These are phyloP conservation scores for Chauna torquata DNA, from an alignment of 2,113 vertebrate genomes.

Conservation along the genomic window DNA sequence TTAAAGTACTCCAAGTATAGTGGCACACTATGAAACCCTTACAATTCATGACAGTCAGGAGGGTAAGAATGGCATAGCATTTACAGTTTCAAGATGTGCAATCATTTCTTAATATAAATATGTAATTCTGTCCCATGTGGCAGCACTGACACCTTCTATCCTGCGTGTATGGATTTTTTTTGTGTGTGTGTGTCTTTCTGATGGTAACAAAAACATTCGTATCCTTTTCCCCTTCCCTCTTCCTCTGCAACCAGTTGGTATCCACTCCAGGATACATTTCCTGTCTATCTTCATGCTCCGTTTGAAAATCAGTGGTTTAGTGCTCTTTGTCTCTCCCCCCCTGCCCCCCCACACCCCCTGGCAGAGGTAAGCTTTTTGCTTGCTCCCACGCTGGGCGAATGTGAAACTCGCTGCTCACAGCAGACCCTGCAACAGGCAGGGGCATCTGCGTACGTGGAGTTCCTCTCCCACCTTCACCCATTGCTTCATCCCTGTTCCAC, in stretches of 20 bases:
- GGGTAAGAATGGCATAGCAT: background rate
- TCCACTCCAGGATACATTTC: constrained; percentile 53
- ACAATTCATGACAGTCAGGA: background rate
- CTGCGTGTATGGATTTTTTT: background rate
- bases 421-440: background rate
- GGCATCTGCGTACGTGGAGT: background rate
- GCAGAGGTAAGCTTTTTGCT: background rate
- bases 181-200: background rate
- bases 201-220: constrained; percentile 1
- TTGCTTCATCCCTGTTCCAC: background rate
- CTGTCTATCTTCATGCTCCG: constrained; percentile 13
- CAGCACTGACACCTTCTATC: background rate
- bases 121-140: background rate
- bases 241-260: constrained; percentile 37
- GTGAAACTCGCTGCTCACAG: background rate
- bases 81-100: background rate
- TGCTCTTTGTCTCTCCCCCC: background rate
- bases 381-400: background rate
- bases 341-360: background rate
- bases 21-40: background rate
- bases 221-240: constrained; percentile 47
- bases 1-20: background rate
- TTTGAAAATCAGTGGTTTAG: background rate
- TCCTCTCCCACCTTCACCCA: background rate
- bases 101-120: background rate